Evolutionary conservation across 2,113 vertebrate genomes (phyloP), one percentile per base, ranked within the genome.

Genomic region (Solenodon paradoxus): DNA sequence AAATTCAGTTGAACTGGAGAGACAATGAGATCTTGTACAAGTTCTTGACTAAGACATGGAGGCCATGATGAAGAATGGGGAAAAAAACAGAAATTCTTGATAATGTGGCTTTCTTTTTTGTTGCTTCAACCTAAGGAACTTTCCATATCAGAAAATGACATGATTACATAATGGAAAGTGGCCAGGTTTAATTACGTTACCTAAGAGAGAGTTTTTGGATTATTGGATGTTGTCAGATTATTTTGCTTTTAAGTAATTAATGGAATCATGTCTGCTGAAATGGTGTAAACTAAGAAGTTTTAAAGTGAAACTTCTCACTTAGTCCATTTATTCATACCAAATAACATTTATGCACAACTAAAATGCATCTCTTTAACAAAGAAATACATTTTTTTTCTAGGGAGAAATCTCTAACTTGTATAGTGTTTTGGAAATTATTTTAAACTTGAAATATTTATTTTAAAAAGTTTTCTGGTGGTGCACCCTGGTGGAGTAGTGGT

Each of bases 181-280:
- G 15, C 47, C 63, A 71, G 32, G n/a, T 94, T 97, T 90, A 95
- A 74, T 90, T 86, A 79, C 80, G 32, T 51, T 91, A 26, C 91
- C 57, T 79, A 75, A 72, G 42, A 93, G 59, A 90, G 4, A 1
- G 88, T 72, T 53, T 63, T 71, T 16, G 40, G 26, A 38, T 83
- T 57, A 85, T 19, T 94, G 61, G 24, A 5, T 87, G 28, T 20
- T 40, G 16, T 20, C 59, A 11, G 49, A 66, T 91, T 91, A 79
- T 92, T 81, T 95, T 95, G 47, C 47, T 87, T 94, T 96, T 91
- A 94, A 95, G 57, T 88, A 94, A 45, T 86, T 96, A 95, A 84
- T 96, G 93, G 49, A 13, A 66, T 81, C 15, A 53, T 69, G n/a
- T 86, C 11, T 93, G 12, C 77, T 87, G 28, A 96, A 90, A 87